Conservation (phyloP, 2,888 invertebrate species). For the Lochmaea capreae region DNA sequence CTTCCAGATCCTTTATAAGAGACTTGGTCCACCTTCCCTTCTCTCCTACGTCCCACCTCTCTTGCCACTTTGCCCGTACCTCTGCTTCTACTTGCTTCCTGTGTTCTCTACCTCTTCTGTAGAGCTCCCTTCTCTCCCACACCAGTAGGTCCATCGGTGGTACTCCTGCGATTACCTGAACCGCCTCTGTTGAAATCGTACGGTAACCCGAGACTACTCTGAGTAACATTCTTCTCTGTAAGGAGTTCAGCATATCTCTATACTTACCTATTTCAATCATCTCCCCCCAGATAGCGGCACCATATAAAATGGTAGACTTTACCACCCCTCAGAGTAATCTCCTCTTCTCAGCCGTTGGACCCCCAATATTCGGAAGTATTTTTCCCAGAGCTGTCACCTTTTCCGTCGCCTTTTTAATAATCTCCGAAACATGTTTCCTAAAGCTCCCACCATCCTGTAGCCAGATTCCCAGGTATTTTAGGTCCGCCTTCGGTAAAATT, state of each 20-base stretch:
- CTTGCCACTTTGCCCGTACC: too few species aligned
- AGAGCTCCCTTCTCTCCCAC: background rate
- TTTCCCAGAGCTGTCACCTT: background rate
- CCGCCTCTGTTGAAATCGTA: background rate
- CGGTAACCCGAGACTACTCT: background rate
- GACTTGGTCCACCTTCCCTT: too few species aligned
- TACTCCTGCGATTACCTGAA: background rate
- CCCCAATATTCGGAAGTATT: background rate
- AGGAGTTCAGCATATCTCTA: background rate
- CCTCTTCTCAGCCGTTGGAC: background rate
- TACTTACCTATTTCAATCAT: background rate
- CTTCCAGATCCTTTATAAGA: too few species aligned
- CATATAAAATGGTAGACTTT: background rate
- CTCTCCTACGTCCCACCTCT: too few species aligned
- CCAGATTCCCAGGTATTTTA: conserved; percentile 2
- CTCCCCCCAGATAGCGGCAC: too few species aligned
- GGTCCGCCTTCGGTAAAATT: too few species aligned
- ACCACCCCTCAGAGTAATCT: background rate
- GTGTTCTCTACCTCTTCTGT: background rate
- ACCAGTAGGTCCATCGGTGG: conserved; percentile 12
- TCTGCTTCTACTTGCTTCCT: too few species aligned
- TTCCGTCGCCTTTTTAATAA: background rate
- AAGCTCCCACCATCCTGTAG: background rate
- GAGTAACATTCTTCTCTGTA: background rate
- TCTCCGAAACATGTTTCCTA: background rate